A percentile compares a stretch with the other conserved stretches of the same genome.
phyloP scores from a whole-genome alignment of 92 coral and sea anemone genomes.

The Epizoanthus scotinus region DNA sequence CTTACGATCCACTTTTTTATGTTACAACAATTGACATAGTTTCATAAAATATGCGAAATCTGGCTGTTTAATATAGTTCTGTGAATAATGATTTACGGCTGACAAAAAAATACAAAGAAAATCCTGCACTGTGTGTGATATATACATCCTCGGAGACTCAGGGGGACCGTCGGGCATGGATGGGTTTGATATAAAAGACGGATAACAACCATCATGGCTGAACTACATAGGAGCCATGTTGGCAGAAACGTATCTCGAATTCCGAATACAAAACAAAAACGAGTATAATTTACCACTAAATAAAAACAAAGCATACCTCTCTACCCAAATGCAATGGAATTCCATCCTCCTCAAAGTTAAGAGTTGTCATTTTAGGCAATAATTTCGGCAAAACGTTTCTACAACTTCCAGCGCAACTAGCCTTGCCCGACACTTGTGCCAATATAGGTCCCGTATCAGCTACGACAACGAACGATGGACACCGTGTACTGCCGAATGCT shows the following conservation, averaged over 20 bases:
- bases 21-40: too few relatives aligned
- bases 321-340: conserved; percentile 14
- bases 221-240: conserved; percentile 59
- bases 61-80: too few relatives aligned
- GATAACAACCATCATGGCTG: background rate
- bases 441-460: conserved; percentile 31
- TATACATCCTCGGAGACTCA: too few relatives aligned
- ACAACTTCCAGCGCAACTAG: background rate
- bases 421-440: conserved; percentile 13
- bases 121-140: too few relatives aligned
- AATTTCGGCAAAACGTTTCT: background rate
- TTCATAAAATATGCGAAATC: too few relatives aligned
- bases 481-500: background rate
- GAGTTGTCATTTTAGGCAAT: conserved; percentile 52
- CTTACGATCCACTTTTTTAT: too few relatives aligned
- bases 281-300: background rate
- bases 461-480: conserved; percentile 1
- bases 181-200: too few relatives aligned
- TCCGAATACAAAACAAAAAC: background rate
- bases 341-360: conserved; percentile 67
- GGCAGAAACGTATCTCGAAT: conserved; percentile 1
- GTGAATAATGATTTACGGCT: too few relatives aligned
- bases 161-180: too few relatives aligned
- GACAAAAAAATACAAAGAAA: too few relatives aligned
- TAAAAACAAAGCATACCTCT: conserved; percentile 41